These are phyloP conservation scores for Abrostola triplasia DNA, from an alignment of 2,888 invertebrate species.

Conservation along the genomic window DNA sequence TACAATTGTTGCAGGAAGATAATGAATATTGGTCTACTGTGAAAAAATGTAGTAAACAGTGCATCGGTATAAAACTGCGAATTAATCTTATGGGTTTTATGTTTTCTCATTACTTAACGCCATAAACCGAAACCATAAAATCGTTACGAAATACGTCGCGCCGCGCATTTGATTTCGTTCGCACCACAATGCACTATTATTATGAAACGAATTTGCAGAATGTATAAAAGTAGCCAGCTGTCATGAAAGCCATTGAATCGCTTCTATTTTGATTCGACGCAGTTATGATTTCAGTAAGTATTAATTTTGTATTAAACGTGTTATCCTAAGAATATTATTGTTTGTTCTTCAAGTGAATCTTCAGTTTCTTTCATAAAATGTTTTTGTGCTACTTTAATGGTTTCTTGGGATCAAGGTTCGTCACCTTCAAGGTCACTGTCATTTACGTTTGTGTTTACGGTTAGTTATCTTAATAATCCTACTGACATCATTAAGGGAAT, in stretches of 20 bases:
- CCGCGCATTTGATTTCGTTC: conserved; percentile 21
- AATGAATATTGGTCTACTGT: conserved; percentile 8
- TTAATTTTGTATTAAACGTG: conserved; percentile 6
- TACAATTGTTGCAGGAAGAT: conserved; percentile 3
- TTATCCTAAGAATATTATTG: not conserved
- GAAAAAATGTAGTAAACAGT: conserved; percentile 10
- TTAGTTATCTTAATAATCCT: not conserved
- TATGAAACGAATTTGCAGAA: conserved; percentile 51
- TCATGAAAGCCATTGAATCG: conserved; percentile 49
- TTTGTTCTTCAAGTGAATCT: not conserved
- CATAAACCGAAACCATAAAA: conserved; percentile 42
- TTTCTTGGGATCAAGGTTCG: not conserved
- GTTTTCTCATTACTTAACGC: conserved; percentile 49
- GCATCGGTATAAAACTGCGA: conserved; percentile 17
- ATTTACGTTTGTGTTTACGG: not conserved
- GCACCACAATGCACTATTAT: conserved; percentile 54
- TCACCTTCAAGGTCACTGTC: not conserved
- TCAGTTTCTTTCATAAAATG: not conserved
- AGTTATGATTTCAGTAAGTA: conserved; percentile 65
- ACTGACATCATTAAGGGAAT: not conserved
- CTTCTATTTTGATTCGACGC: conserved; percentile 43
- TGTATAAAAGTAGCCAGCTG: conserved; percentile 63
- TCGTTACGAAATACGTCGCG: conserved; percentile 32
- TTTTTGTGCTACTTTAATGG: not conserved
- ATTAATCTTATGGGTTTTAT: conserved; percentile 34